Base-by-base conservation (phyloP, 2,797 vertebrate species). In the Halcyon leucocephala region DNA sequence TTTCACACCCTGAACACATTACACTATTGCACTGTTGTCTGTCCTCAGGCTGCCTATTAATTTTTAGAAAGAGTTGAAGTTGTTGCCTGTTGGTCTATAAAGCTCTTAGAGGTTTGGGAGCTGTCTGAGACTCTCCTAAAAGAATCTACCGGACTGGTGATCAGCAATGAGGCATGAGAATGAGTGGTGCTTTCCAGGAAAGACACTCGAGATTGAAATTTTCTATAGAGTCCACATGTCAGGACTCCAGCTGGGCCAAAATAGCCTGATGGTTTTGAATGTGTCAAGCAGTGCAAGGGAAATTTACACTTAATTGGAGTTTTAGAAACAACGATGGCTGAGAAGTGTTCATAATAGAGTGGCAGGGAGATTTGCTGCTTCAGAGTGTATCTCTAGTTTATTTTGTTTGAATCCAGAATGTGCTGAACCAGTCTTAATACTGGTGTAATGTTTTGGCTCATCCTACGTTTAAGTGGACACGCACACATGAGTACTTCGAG, bases 391-490 rank as follows among this genome's bases (percentile, higher is more conserved):
- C 88, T 66, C 37, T 39, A 86, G 35, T 72, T 82, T 65, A 29
- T 71, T n/a, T 31, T 6, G 18, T 44, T 21, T 89, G 42, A 87
- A 73, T 57, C 24, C 28, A 33, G n/a, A 35, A 20, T 14, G 7
- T 24, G 25, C 49, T 58, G 49, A 81, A 46, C 57, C 72, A 31
- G 5, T 58, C 20, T 66, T 51, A 51, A 48, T 39, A 48, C 19
- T n/a, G n/a, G 22, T 72, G 9, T 55, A 26, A 60, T 55, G 12
- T 79, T 92, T 87, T 80, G 60, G 18, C 3, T 77, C 29, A 54
- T 35, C 29, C 41, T 77, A 0, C 0, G 0, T 60, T 72, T 55
- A 49, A 74, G 51, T 22, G 13, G 41, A 39, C 22, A 5, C 14
- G 44, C 71, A 70, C 26, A 31, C 37, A 15, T 0, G 4, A 65